These are phyloP conservation scores for Campylorhamphus procurvoides DNA, from an alignment of 2,113 vertebrate genomes.

Conservation along the genomic window DNA sequence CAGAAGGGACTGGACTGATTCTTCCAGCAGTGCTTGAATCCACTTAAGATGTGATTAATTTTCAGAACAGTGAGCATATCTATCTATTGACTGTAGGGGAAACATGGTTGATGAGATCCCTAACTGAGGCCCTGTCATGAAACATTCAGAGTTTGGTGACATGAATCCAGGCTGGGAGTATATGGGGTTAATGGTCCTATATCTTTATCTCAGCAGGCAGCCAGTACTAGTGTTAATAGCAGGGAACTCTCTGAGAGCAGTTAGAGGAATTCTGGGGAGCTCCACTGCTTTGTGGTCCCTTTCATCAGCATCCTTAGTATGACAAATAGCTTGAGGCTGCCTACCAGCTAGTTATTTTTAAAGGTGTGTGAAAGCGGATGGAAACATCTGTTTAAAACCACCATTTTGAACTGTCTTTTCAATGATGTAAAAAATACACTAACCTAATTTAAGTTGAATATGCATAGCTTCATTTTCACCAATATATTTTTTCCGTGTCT, in stretches of 20 bases:
- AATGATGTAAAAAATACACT: not conserved
- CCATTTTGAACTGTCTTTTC: not conserved
- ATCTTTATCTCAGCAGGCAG: constrained; percentile 20
- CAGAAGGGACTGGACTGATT: not conserved
- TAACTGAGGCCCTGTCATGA: not conserved
- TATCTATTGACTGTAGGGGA: not conserved
- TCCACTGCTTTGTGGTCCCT: not conserved
- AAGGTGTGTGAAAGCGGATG: not conserved
- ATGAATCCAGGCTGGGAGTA: not conserved
- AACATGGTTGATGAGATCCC: not conserved
- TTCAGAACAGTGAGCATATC: not conserved
- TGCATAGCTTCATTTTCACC: not conserved
- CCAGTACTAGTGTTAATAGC: not conserved
- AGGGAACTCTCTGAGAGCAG: not conserved
- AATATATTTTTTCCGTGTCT: not conserved
- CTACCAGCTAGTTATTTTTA: constrained; percentile 9
- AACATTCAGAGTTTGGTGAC: not conserved
- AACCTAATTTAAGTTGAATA: not conserved
- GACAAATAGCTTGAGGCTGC: constrained; percentile 41
- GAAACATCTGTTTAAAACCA: constrained; percentile 31
- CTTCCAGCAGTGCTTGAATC: not conserved
- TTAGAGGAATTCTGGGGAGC: constrained; percentile 9
- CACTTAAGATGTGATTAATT: not conserved
- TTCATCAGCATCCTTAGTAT: constrained; percentile 33
- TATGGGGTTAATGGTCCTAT: constrained; percentile 12